phyloP scores from a whole-genome alignment of 2,888 invertebrate species.

The Koerneria pararmatus region DNA sequence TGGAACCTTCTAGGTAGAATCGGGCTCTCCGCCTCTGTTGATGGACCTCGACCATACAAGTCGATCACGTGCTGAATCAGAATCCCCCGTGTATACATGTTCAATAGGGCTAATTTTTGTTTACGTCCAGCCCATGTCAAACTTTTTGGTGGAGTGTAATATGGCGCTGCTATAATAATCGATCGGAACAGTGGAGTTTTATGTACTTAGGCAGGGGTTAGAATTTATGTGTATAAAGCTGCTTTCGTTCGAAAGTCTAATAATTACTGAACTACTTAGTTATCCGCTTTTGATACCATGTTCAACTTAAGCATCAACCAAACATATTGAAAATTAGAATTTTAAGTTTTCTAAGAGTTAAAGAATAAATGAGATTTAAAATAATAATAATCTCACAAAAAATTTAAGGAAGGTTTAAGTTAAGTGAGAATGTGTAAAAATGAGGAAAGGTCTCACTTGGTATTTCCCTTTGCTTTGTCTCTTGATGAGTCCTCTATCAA shows the following conservation, averaged over 20 bases:
- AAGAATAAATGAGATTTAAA: neutral
- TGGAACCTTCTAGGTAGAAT: conserved; percentile 39
- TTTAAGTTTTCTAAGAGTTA: too few species aligned
- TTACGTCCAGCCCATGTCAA: too few species aligned
- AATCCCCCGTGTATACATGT: neutral
- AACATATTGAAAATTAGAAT: too few species aligned
- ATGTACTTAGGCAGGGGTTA: too few species aligned
- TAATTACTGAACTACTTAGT: too few species aligned
- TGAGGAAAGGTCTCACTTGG: conserved; percentile 35
- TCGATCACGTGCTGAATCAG: conserved; percentile 37
- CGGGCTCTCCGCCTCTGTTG: conserved; percentile 52
- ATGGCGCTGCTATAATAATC: too few species aligned
- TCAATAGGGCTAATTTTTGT: conserved; percentile 4
- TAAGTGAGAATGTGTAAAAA: neutral
- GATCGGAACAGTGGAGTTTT: too few species aligned
- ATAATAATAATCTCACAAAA: neutral
- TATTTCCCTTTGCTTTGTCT: conserved; percentile 58
- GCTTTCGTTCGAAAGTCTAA: too few species aligned
- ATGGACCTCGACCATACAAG: conserved; percentile 55
- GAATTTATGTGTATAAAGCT: too few species aligned
- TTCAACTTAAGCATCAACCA: too few species aligned
- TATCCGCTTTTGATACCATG: too few species aligned
- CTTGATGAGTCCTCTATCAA: conserved; percentile 56
- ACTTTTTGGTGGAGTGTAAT: too few species aligned
- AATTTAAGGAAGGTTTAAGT: neutral